Evolutionary conservation across 2,797 vertebrate species (phyloP), one percentile per base, ranked within the genome.

Genomic region (Diglossa cyanea): DNA sequence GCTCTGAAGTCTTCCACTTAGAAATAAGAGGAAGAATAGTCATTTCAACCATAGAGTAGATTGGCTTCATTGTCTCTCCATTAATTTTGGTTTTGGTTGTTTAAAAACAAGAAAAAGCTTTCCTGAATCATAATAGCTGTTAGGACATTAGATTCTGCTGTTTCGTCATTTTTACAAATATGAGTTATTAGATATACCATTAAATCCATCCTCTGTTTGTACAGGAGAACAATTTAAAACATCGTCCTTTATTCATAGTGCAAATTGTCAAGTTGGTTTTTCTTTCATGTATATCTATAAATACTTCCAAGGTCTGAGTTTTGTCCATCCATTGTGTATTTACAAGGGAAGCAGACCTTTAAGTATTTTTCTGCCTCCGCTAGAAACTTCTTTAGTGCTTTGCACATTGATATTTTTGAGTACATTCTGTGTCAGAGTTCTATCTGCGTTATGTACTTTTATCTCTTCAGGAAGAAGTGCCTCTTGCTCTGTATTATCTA

Each of bases 1-100:
- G 47, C 25, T 80, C 54, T 84, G 62, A 84, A 86, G 39, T 78
- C 50, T 68, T 86, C 62, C 84, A 58, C 75, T 85, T 74, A 66
- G 37, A 70, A 73, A 40, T 78, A 81, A 84, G 26, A 87, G 30
- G 40, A 70, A 79, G 54, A 51, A 39, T 48, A 44, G 44, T 78
- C 71, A 71, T 89, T 92, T 83, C 1, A 4, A 8, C 53, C 68
- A 53, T 91, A 4, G 61, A 33, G 20, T 51, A 39, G 26, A 17
- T 79, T 57, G 30, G 6, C n/a, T 50, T 86, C 20, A 10, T 77
- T 89, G 35, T 57, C 14, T 73, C 53, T 66, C 8, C 67, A 2
- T 87, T 80, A 30, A 40, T 91, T 89, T 67, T 71, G 5, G 16
- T 70, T 73, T 51, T 35, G 12, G 6, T 71, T 74, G 42, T 74